phyloP scores from a whole-genome alignment of 2,888 invertebrate species.

The Chorisops tibialis region DNA sequence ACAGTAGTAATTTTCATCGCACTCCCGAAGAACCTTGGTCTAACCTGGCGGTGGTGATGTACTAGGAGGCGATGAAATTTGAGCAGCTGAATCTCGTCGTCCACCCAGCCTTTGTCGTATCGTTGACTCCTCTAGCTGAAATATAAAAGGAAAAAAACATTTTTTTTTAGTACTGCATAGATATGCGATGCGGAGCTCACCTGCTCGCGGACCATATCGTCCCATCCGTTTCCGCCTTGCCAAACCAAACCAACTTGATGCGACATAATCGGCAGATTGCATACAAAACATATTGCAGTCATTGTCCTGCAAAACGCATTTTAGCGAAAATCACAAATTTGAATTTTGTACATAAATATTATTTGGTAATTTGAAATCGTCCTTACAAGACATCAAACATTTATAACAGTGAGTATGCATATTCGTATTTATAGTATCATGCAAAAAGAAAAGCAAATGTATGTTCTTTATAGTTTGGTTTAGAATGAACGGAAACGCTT shows the following conservation, averaged over 20 bases:
- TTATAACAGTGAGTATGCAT: no score
- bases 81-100: conserved; percentile 85
- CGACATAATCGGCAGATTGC: conserved; percentile 90
- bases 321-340: no score
- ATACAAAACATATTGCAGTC: conserved; percentile 93
- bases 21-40: conserved; percentile 1
- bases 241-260: conserved; percentile 92
- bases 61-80: conserved; percentile 84
- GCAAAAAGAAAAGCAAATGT: no score
- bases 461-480: no score
- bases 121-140: conserved; percentile 72
- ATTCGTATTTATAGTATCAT: no score
- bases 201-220: conserved; percentile 84
- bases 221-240: conserved; percentile 93
- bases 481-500: no score
- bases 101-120: conserved; percentile 80
- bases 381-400: no score
- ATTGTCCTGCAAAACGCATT: conserved; percentile 67
- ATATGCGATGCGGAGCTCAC: conserved; percentile 43
- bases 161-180: conserved; percentile 4
- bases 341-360: no score
- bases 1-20: neutral
- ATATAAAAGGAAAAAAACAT: neutral
- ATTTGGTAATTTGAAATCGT: no score
- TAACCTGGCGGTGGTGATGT: conserved; percentile 60